Base-by-base conservation (phyloP, 2,888 invertebrate genomes). In the Dryobota labecula region DNA sequence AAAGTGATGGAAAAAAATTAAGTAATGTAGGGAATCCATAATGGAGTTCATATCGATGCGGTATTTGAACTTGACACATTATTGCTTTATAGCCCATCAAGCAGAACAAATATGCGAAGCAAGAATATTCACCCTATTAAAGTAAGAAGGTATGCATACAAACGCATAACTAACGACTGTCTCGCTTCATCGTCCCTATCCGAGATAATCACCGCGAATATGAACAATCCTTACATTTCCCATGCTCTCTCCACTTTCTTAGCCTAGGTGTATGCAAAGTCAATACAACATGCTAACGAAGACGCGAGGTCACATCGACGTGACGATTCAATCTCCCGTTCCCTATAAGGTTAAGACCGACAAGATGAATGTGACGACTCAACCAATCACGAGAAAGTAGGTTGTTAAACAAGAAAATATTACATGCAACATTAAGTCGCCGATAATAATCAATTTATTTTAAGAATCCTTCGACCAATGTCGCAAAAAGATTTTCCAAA, bases 181-280 rank as follows among this genome's bases (percentile, higher is more conserved):
- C 51, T 57, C 3, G 18, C 72, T 63, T n/a, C 24, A 43, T 60
- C 41, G 33, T 43, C 54, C 49, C n/a, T 68, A 57, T 64, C n/a
- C 8, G 9, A 72, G 49, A 57, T 77, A 73, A 56, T 54, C 49
- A 63, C 54, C 1, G n/a, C 47, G 18, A 63, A 63, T 54, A 54
- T 75, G 47, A 75, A 75, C 68, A 79, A 79, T 70, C 36, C 71
- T 57, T 74, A 73, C 47, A 51, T 78, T 82, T 83, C 73, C 62
- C 75, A 84, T 82, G 70, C 64, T 76, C 76, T 81, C 66, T 76
- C 73, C 33, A 66, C 84, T 82, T 73, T 73, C 84, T 62, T 76
- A 73, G 60, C 49, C 66, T 49, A 61, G n/a, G 5, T 60, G 27
- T 58, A 73, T 70, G 70, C 33, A 79, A 70, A 80, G 68, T 80